Evolutionary conservation across 1,140 invertebrate species (phyloP), one percentile per base, ranked within the genome.

Genomic region (Contarinia nasturtii): DNA sequence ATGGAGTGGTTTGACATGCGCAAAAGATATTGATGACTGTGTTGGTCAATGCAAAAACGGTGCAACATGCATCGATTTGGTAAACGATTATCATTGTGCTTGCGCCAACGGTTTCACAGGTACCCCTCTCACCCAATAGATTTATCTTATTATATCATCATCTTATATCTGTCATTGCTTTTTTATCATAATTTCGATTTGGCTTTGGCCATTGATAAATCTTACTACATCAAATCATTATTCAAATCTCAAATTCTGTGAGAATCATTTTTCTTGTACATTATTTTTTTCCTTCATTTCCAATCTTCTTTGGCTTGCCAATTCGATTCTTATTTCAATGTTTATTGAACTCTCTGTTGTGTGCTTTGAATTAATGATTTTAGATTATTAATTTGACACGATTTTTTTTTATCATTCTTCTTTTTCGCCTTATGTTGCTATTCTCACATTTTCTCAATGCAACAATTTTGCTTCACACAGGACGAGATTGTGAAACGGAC

Each of bases 21-120:
- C 84, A 53, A 74, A 81, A 55, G 88, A 92, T 63, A 87, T 92
- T 58, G 77, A 89, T 62, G 84, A 84, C 60, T 96, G 92, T 66
- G 72, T 77, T 8, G 82, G 82, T 2, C 88, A 89, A 56, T 94
- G 88, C 65, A 71, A 79, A 51, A 80, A 93, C 66, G 83, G 81
- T 15, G 87, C 85, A 8, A 80, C 79, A 1, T 93, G 89, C 66
- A 79, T 82, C 50, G 86, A 93, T 63, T 67, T 80, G 18, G 77
- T 85, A 45, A 80, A 86, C 56, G 81, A 82, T 55, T 91, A 84
- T 65, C 75, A 80, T 53, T 93, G 89, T 65, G 70, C 73, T 3
- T 93, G 88, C 66, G 68, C 75, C 12, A 67, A 77, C 2, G 88
- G 88, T 49, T 93, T 84, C 73, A 71, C 74, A 1, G 88, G 88